Conservation (phyloP, 2,113 vertebrate genomes). For the Castor canadensis region DNA sequence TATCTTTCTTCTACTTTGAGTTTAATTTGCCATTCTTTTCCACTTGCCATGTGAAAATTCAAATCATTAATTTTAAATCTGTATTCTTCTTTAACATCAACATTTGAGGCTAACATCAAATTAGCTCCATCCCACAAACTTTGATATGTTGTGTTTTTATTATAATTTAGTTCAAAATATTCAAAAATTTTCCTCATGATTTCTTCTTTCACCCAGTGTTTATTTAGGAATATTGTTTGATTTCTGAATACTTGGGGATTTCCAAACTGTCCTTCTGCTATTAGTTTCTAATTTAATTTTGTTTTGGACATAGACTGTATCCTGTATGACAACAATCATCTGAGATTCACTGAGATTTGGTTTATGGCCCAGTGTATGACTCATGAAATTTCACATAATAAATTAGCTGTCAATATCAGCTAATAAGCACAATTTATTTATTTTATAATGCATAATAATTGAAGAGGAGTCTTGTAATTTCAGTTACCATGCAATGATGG, state of each 20-base stretch:
- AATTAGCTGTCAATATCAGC: not conserved
- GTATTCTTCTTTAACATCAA: not conserved
- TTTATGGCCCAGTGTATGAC: not conserved
- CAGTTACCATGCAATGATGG: not conserved
- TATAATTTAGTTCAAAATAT: not conserved
- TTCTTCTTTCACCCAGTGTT: not conserved
- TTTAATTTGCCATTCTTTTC: not conserved
- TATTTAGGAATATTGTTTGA: not conserved
- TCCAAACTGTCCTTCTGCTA: not conserved
- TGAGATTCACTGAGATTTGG: not conserved
- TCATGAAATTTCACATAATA: not conserved
- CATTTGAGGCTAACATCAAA: not conserved
- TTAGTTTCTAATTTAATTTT: not conserved
- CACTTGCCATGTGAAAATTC: not conserved
- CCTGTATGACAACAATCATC: not conserved
- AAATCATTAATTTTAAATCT: not conserved
- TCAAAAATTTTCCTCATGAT: not conserved
- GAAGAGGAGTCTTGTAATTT: not conserved
- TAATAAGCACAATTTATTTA: not conserved
- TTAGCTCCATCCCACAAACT: not conserved
- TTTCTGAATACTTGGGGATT: not conserved
- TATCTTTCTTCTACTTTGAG: not conserved
- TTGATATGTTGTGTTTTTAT: not conserved
- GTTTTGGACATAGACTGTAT: not conserved
- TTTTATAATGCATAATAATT: slow-evolving; percentile 16